A percentile compares a stretch with the other conserved stretches of the same genome.
phyloP scores from a whole-genome alignment of 2,113 vertebrate genomes.

The Amia ocellicauda region DNA sequence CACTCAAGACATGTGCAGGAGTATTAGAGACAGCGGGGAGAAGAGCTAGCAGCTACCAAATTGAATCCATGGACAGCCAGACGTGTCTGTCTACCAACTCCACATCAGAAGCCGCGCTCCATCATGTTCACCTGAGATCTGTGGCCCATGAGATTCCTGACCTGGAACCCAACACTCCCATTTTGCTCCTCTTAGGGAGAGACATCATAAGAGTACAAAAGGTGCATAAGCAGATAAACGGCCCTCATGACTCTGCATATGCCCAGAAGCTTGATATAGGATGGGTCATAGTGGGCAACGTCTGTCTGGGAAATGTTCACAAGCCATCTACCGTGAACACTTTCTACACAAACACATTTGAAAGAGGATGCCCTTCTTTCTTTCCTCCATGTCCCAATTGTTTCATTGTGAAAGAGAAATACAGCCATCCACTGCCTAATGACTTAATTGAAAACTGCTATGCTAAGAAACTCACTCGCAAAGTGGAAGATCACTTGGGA shows the following conservation, averaged over 20 bases:
- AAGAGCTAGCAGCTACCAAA: background rate
- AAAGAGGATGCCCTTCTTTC: background rate
- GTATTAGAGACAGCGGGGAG: background rate
- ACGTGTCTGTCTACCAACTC: too few relatives aligned
- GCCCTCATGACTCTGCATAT: conserved; percentile 6
- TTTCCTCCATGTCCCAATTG: conserved; percentile 14
- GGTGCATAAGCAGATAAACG: conserved; percentile 25
- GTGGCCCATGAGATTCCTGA: too few relatives aligned
- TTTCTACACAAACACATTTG: conserved; percentile 16
- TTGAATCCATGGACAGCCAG: conserved; percentile 14
- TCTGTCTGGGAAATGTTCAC: conserved; percentile 22
- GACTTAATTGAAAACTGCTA: background rate
- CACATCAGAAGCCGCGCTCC: conserved; percentile 12
- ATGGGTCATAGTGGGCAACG: background rate
- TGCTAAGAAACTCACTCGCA: background rate
- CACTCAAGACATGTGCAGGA: conserved; percentile 16
- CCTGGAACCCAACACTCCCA: conserved; percentile 1
- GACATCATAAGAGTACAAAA: conserved; percentile 23
- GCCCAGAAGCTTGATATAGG: background rate
- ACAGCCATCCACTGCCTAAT: background rate
- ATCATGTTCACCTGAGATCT: conserved; percentile 22
- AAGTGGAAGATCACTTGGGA: conserved; percentile 7
- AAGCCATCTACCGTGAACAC: conserved; percentile 4
- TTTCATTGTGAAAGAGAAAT: too few relatives aligned
- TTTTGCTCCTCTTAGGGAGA: too few relatives aligned